Evolutionary conservation across 1,140 invertebrate genomes (phyloP).

Genomic region (Tetramorium parvispinum): DNA sequence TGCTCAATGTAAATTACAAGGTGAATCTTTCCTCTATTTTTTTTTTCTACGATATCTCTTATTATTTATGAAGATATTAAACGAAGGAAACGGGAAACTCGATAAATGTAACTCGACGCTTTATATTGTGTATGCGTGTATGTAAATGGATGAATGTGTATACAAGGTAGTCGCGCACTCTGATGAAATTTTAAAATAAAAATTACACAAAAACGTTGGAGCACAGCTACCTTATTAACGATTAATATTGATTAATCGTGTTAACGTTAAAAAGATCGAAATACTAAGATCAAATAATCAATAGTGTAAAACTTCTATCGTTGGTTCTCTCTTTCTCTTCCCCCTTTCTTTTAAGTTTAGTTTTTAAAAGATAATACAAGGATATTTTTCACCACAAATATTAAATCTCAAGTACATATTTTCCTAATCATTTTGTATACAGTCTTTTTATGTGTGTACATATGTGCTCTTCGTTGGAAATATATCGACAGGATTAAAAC

Average conservation of each 20-base stretch:
- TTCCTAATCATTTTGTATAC: slow-evolving; percentile 5
- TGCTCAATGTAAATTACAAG: not conserved
- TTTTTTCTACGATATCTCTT: not conserved
- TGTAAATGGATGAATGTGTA: not conserved
- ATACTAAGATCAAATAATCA: not conserved
- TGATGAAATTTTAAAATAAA: not conserved
- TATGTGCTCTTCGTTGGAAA: not conserved
- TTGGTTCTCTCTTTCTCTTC: not conserved
- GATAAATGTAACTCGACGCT: not conserved
- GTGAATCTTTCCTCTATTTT: not conserved
- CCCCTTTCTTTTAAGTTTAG: not conserved
- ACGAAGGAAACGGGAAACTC: not conserved
- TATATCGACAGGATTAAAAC: slow-evolving; percentile 13
- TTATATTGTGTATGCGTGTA: slow-evolving; percentile 16
- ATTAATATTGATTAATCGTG: slow-evolving; percentile 9
- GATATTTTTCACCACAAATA: not conserved
- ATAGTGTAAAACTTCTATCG: not conserved
- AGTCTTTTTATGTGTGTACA: not conserved
- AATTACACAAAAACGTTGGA: not conserved
- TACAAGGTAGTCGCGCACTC: not conserved
- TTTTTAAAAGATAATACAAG: not conserved
- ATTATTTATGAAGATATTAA: slow-evolving; percentile 22
- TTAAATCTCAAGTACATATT: slow-evolving; percentile 1
- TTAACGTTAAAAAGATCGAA: slow-evolving; percentile 4
- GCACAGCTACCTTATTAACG: not conserved